Conservation (phyloP, 2,113 vertebrate species). For the Myodes glareolus region DNA sequence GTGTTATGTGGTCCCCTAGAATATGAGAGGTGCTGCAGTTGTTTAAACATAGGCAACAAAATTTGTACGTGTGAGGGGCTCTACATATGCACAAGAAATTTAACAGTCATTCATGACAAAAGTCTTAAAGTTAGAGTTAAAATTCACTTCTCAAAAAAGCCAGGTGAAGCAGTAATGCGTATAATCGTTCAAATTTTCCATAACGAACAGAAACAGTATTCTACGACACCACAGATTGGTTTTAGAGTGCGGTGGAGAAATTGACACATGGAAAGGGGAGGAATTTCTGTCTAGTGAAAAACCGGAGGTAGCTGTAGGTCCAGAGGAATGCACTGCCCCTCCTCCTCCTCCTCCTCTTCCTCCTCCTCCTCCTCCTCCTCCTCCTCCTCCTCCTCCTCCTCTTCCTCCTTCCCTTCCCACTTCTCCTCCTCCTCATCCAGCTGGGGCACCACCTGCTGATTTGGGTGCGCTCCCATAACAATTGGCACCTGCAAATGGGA, state of each 20-base stretch:
- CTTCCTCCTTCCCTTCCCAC: too few species aligned
- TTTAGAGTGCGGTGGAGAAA: background rate
- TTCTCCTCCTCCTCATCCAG: background rate
- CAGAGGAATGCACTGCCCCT: background rate
- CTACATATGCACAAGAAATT: background rate
- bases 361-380: background rate
- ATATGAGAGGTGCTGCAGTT: background rate
- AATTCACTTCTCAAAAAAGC: background rate
- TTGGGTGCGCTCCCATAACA: background rate
- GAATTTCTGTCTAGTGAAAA: background rate
- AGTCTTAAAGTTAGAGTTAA: slow-evolving; percentile 11
- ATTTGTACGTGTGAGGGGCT: background rate
- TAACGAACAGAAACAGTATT: too few species aligned
- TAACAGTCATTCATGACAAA: background rate
- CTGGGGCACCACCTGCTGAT: background rate
- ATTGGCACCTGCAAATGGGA: slow-evolving; percentile 29
- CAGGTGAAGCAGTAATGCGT: background rate
- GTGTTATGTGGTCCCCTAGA: background rate
- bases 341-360: too few species aligned
- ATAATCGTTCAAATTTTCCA: background rate
- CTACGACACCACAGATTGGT: background rate
- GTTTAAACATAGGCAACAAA: background rate
- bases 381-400: too few species aligned
- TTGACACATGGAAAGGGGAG: background rate
- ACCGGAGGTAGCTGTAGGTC: background rate